phyloP scores from a whole-genome alignment of 1,140 invertebrate genomes.

The Pseudomyrmex concolor region DNA sequence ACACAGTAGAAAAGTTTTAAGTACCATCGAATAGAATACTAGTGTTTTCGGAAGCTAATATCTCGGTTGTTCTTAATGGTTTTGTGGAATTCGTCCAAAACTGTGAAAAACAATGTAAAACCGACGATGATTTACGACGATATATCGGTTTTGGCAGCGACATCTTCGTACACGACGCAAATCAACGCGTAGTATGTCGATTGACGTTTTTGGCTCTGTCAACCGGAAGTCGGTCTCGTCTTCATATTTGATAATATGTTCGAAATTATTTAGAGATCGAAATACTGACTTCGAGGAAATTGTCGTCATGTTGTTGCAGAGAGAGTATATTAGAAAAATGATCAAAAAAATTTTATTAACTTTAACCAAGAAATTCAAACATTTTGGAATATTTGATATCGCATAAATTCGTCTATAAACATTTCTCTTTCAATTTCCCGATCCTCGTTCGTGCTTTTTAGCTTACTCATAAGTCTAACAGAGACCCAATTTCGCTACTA shows the following conservation, averaged over 20 bases:
- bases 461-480: constrained; percentile 64
- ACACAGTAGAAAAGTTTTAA: constrained; percentile 20
- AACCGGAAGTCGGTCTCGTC: constrained; percentile 18
- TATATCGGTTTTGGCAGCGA: constrained; percentile 27
- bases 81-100: constrained; percentile 40
- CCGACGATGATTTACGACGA: neutral
- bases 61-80: neutral
- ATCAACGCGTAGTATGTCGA: constrained; percentile 8
- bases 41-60: constrained; percentile 17
- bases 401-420: neutral
- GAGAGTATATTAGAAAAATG: neutral
- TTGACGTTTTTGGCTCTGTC: constrained; percentile 31
- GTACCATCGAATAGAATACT: neutral
- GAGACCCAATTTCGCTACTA: constrained; percentile 65
- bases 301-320: neutral
- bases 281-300: constrained; percentile 21
- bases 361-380: neutral
- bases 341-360: constrained; percentile 12
- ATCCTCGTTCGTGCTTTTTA: constrained; percentile 44
- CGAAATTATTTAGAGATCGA: neutral
- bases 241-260: constrained; percentile 13
- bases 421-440: neutral
- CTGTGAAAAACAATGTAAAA: neutral
- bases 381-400: constrained; percentile 13
- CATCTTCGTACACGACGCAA: neutral